Base-by-base conservation (phyloP, 1,140 invertebrate genomes). In the Brachystomella parvula region DNA sequence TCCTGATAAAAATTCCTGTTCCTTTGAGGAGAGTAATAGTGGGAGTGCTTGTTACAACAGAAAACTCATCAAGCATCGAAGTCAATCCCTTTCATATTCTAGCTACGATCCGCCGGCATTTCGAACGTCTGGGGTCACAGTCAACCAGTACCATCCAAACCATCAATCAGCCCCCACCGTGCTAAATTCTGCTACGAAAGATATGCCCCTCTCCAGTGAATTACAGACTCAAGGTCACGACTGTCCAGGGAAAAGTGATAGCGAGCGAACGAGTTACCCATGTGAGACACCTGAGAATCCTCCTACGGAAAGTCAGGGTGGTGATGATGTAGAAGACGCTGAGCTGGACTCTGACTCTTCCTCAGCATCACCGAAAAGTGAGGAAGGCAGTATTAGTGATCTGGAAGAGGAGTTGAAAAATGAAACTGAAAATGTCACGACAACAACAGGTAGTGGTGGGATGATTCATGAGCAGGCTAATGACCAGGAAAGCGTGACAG, bases 261-360 rank as follows among this genome's bases (percentile, higher is more conserved):
- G 47, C 32, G 30, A 30, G 26, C 21, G 39, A 47, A 39, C 35
- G 19, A 24, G 49, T 24, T 17, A 24, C 24, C 49, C 49, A 53
- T 53, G 49, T n/a, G 49, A 53, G 24, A 24, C 21, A 53, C 24
- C 15, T 24, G 12, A 53, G 49, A 24, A 3, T 53, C 15, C 12
- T 3, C 12, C 21, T 61, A 47, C 31, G 30, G 53, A 64, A 47
- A 47, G 30, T 63, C 21, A 21, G n/a, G 39, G 28, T 32, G 61
- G 47, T 30, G 30, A 33, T 19, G 56, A 64, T 24, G 65, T 60
- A 28, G 63, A 62, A 12, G 63, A 60, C 17, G 57, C 35, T 9
- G 69, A 71, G 49, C 31, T 29, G 24, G 61, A 63, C 21, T 57
- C 62, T 19, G 49, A 44, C 31, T 47, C 47, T 26, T 39, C 57